These are phyloP conservation scores for Peromyscus maniculatus DNA, from an alignment of 2,113 vertebrate species.

Conservation along the genomic window DNA sequence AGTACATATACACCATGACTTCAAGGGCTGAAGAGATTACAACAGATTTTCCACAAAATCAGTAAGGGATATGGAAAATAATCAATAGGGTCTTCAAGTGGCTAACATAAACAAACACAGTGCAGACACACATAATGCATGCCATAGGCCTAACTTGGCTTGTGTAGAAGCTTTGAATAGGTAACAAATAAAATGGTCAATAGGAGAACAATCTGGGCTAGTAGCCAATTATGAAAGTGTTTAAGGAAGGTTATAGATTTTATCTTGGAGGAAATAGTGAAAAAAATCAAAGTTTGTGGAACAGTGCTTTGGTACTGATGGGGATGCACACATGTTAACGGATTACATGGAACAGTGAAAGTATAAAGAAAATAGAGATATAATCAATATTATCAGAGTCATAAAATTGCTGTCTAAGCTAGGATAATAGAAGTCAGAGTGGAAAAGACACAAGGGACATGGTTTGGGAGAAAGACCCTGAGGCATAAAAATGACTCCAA, in stretches of 20 bases:
- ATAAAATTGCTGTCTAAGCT: background rate
- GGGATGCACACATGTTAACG: background rate
- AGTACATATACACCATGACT: background rate
- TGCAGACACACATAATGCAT: background rate
- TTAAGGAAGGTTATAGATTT: slow-evolving; percentile 24
- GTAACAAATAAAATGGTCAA: background rate
- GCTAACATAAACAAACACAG: background rate
- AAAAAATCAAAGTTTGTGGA: background rate
- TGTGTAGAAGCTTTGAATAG: background rate
- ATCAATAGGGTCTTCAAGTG: slow-evolving; percentile 31
- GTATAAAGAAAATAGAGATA: background rate
- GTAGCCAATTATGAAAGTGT: background rate
- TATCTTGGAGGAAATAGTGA: slow-evolving; percentile 20
- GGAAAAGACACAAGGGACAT: slow-evolving; percentile 5
- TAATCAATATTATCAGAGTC: background rate
- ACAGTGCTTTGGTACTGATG: background rate
- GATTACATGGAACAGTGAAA: background rate
- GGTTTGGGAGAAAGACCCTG: slow-evolving; percentile 29
- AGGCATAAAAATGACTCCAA: slow-evolving; percentile 21
- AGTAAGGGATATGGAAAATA: slow-evolving; percentile 34
- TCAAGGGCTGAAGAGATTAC: background rate
- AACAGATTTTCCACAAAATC: slow-evolving; percentile 17
- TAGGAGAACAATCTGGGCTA: slow-evolving; percentile 6
- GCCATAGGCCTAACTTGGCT: background rate
- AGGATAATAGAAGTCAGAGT: background rate